These are phyloP conservation scores for Phoxinus dragarum DNA, from an alignment of 2,797 vertebrate genomes.

Conservation along the genomic window DNA sequence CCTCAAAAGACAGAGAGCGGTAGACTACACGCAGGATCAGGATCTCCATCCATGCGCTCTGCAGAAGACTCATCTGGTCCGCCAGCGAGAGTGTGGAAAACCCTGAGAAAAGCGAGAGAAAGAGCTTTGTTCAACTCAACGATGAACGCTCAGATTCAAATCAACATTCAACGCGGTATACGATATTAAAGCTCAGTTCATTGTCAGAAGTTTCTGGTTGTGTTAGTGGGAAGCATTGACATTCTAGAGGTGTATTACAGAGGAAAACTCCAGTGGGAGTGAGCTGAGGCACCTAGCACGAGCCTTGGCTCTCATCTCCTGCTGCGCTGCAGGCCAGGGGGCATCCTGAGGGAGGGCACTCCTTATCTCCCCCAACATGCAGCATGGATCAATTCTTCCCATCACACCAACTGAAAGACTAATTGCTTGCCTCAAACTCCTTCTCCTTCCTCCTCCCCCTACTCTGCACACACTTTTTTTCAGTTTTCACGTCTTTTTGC, in stretches of 20 bases:
- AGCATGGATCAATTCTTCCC: constrained; percentile 82
- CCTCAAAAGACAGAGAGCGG: constrained; percentile 96
- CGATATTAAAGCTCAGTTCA: constrained; percentile 6
- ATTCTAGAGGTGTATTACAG: constrained; percentile 57
- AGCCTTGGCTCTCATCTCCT: constrained; percentile 54
- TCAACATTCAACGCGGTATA: constrained; percentile 19
- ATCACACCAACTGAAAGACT: constrained; percentile 73
- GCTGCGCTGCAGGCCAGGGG: constrained; percentile 61
- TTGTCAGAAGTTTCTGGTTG: constrained; percentile 29
- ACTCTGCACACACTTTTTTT: constrained; percentile 23
- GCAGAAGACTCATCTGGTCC: constrained; percentile 99
- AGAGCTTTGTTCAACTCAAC: constrained; percentile 1
- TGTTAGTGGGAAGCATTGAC: constrained; percentile 51
- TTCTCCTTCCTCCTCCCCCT: constrained; percentile 54
- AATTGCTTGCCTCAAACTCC: constrained; percentile 68
- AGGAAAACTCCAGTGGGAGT: constrained; percentile 48
- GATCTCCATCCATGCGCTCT: constrained; percentile 99
- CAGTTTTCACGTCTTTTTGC: constrained; percentile 8
- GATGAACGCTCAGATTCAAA: background rate
- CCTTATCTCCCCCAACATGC: constrained; percentile 84
- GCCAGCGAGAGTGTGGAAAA: constrained; percentile 98
- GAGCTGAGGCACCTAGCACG: constrained; percentile 41
- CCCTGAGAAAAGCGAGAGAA: constrained; percentile 73
- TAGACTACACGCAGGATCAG: constrained; percentile 97
- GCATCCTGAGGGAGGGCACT: constrained; percentile 72